Evolutionary conservation across 92 coral and sea anemone species (phyloP), one percentile per base, ranked within the genome.

Genomic region (Siderastrea radians): DNA sequence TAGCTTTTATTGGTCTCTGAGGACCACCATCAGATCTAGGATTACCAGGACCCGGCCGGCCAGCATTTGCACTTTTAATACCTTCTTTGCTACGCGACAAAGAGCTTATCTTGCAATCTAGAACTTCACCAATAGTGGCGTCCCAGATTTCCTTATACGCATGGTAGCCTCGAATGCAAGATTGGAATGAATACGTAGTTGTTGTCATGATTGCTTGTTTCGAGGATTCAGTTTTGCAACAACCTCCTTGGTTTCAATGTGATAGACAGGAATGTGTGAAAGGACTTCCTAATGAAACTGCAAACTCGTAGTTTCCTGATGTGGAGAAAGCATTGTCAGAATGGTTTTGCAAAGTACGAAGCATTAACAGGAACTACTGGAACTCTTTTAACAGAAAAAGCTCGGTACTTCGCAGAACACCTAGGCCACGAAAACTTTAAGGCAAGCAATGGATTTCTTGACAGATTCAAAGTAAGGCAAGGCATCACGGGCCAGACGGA

Each of bases 311-410:
- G 48, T 88, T 53, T 68, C 84, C 92, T 64, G 92, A 88, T 67
- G 67, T 88, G 15, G 49, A 82, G 43, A 88, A 82, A 67, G 88
- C 84, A 9, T 73, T 82, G 73, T 82, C 78, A 14, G 46, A 78
- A 65, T 88, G 87, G 87, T 81, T 88, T 51, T 58, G 86, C n/a
- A 86, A 59, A 78, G 90, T 86, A 43, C 82, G 81, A 4, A 81
- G 52, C 80, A 67, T 71, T 75, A 82, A n/a, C n/a, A n/a, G n/a
- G n/a, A n/a, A n/a, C 75, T 82, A 88, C 73, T 57, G 91, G 91
- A 26, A 75, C 91, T 65, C 7, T 88, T 57, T 68, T 88, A 60
- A 75, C 73, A 81, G 91, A 88, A 71, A 72, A 81, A 74, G 83
- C 92, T 49, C 78, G 77, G 19, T 82, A 88, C 69, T 88, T 82